A percentile compares a stretch with the other conserved stretches of the same genome.
phyloP scores from a whole-genome alignment of 2,113 vertebrate genomes.

The Heterochromis multidens region DNA sequence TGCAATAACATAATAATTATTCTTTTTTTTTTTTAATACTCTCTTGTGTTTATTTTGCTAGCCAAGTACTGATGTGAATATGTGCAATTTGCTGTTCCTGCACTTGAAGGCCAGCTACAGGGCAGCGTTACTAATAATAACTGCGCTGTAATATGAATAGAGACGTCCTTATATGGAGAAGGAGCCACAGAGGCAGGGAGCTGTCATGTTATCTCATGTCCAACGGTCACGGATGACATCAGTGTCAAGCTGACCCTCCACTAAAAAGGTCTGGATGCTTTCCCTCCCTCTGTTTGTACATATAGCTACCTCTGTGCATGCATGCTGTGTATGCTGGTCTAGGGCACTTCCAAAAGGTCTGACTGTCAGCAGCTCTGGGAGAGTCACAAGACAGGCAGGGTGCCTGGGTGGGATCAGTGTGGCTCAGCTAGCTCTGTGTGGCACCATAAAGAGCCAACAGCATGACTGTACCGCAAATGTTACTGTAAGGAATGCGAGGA shows the following conservation, averaged over 20 bases:
- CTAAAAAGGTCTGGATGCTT: constrained; percentile 35
- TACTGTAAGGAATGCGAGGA: constrained; percentile 56
- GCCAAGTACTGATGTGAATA: constrained; percentile 16
- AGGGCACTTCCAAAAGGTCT: constrained; percentile 39
- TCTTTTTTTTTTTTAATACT: neutral
- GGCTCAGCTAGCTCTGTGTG: neutral
- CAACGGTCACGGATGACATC: constrained; percentile 57
- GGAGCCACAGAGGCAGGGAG: constrained; percentile 27
- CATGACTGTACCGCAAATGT: constrained; percentile 12
- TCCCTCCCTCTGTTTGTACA: constrained; percentile 4
- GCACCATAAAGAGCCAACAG: neutral
- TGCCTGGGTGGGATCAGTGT: neutral
- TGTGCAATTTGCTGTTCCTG: constrained; percentile 1
- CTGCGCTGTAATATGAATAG: constrained; percentile 48
- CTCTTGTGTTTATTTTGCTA: neutral
- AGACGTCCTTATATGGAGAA: constrained; percentile 61
- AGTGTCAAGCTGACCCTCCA: constrained; percentile 52
- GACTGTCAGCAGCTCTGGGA: constrained; percentile 32
- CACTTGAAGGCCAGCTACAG: constrained; percentile 22
- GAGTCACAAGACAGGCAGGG: constrained; percentile 27
- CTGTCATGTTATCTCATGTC: constrained; percentile 47
- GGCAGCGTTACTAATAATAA: constrained; percentile 55
- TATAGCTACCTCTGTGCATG: neutral
- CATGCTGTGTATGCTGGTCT: neutral
- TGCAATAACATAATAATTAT: neutral